Conservation (phyloP, 2,888 invertebrate species). For the Chymomyza fuscimana region DNA sequence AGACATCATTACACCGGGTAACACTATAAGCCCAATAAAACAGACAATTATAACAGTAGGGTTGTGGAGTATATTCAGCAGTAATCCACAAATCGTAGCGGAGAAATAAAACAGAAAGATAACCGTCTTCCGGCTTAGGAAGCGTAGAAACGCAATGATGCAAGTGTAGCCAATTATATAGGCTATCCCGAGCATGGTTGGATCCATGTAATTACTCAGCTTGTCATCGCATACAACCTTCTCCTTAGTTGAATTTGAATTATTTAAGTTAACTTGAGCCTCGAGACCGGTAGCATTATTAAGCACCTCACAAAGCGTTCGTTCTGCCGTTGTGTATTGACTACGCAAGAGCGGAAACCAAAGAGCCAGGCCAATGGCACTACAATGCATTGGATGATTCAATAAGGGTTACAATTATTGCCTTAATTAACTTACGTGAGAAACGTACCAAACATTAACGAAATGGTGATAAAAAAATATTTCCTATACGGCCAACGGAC, state of each 20-base stretch:
- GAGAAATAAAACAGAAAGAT: not conserved
- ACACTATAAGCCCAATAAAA: constrained; percentile 3
- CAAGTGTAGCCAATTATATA: not conserved
- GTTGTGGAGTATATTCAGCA: constrained; percentile 7
- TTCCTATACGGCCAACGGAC: too few relatives aligned
- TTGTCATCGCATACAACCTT: not conserved
- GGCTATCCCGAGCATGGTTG: constrained; percentile 12
- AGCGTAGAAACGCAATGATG: too few relatives aligned
- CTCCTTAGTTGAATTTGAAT: not conserved
- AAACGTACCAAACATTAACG: constrained; percentile 21
- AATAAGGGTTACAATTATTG: not conserved
- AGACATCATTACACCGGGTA: constrained; percentile 22
- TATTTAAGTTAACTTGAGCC: not conserved
- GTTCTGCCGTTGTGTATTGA: not conserved
- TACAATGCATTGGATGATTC: not conserved
- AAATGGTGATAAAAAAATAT: not conserved
- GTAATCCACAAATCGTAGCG: not conserved
- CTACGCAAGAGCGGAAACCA: constrained; percentile 32
- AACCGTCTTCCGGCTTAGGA: not conserved
- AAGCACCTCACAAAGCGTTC: constrained; percentile 10
- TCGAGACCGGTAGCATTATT: not conserved
- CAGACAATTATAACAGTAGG: not conserved
- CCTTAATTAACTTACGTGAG: constrained; percentile 11
- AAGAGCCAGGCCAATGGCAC: constrained; percentile 29
- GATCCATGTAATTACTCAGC: constrained; percentile 14